Conservation (phyloP, 1,140 invertebrate species). For the Drosophila willistoni region DNA sequence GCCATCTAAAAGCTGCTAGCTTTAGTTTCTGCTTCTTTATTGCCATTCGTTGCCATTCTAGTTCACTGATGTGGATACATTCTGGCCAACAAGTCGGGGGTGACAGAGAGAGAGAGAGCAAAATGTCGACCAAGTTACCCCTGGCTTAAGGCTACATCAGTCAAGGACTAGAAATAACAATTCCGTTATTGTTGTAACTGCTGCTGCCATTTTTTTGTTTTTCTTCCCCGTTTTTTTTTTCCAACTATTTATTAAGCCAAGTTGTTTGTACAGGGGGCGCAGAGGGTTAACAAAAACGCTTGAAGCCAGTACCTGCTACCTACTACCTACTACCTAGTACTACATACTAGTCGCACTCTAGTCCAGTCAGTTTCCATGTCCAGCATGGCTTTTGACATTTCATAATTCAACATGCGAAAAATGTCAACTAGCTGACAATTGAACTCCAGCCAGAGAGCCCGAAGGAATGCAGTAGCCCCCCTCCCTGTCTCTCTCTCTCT, state of each 20-base stretch:
- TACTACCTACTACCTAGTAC: too few relatives aligned
- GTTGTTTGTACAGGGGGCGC: not conserved
- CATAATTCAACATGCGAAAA: slow-evolving; percentile 13
- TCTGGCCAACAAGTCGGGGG: not conserved
- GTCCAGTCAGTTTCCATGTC: not conserved
- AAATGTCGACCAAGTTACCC: slow-evolving; percentile 4
- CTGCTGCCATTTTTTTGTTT: not conserved
- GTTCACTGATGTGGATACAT: not conserved
- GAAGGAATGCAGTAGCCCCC: slow-evolving; percentile 1
- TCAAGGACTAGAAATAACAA: slow-evolving; percentile 14
- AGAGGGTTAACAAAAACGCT: slow-evolving; percentile 1
- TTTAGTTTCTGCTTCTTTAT: not conserved
- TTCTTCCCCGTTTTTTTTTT: too few relatives aligned
- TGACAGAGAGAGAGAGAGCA: not conserved
- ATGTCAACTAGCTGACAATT: slow-evolving; percentile 10
- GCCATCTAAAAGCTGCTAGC: too few relatives aligned
- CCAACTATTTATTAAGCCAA: slow-evolving; percentile 4
- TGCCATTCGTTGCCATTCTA: not conserved
- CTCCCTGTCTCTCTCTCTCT: not conserved
- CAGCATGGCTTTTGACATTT: slow-evolving; percentile 7
- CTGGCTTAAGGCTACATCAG: slow-evolving; percentile 3
- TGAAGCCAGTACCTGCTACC: not conserved
- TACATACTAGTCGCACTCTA: not conserved
- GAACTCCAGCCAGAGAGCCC: slow-evolving; percentile 7
- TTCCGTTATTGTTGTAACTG: slow-evolving; percentile 1